Base-by-base conservation (phyloP, 2,113 vertebrate species). In the Electrona antarctica region DNA sequence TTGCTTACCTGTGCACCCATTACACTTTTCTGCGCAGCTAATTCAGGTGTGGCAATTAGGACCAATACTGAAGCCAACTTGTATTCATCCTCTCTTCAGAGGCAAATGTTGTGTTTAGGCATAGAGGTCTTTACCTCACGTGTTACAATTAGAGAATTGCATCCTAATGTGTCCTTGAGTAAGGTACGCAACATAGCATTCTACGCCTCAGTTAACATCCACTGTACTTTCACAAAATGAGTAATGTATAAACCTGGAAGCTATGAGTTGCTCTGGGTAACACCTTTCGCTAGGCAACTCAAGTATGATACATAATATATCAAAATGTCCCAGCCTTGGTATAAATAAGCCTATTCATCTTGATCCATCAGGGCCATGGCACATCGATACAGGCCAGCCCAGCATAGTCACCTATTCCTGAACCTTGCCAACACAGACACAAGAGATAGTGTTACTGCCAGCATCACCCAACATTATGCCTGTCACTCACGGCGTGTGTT, bases 211-310 rank as follows among this genome's bases (percentile, higher is more conserved):
- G 80, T 92, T 88, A 91, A 82, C 86, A 64, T 86, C 85, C 69
- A 82, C 81, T 82, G 82, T 85, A 86, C 83, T 57, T 79, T 77
- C 79, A 78, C 69, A 87, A 92, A 41, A 93, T 93, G 41, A 76
- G 90, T 92, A 83, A 92, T 84, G 74, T 90, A 93, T 92, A 90
- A 92, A 90, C 88, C 90, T 72, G 74, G 78, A 69, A 85, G 87
- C 76, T 86, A 80, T 89, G 88, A 74, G 82, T 77, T 65, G 74
- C 79, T 80, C 80, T 86, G 81, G 83, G 85, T 85, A 84, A 86
- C 76, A 60, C 77, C 67, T 71, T 76, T 80, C 67, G 77, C 87
- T 77, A 75, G 78, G 85, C 90, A 88, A 88, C 75, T 1, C 73
- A 75, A 74, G 73, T 72, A 66, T 71, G 78, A 85, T 78, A 75